phyloP scores from a whole-genome alignment of 2,797 vertebrate species.

The Hephaestus fuliginosus region DNA sequence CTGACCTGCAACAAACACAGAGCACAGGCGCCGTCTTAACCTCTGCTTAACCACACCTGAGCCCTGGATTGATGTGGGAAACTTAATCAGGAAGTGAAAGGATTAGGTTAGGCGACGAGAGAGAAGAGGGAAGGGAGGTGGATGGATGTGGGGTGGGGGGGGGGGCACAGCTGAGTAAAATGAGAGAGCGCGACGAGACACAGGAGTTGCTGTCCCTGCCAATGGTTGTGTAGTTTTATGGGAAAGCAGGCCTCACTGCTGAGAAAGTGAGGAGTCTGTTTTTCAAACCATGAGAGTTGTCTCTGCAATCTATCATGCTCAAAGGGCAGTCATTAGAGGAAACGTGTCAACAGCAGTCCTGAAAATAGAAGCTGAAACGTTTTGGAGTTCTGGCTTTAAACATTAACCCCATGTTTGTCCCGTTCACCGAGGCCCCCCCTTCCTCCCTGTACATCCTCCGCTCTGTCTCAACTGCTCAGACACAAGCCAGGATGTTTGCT shows the following conservation, averaged over 20 bases:
- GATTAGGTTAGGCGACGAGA: constrained; percentile 11
- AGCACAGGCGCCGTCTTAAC: constrained; percentile 4
- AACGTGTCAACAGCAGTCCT: constrained; percentile 58
- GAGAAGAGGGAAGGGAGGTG: neutral
- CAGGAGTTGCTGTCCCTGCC: constrained; percentile 45
- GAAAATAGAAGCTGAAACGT: constrained; percentile 57
- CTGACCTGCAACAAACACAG: constrained; percentile 81
- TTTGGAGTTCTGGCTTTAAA: constrained; percentile 51
- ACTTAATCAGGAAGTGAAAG: constrained; percentile 51
- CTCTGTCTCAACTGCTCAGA: neutral
- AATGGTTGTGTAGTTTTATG: constrained; percentile 35
- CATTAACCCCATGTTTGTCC: constrained; percentile 51
- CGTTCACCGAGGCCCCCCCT: constrained; percentile 1
- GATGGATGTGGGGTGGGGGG: neutral
- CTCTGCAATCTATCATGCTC: constrained; percentile 62
- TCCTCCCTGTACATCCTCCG: constrained; percentile 7
- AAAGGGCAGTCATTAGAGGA: constrained; percentile 42
- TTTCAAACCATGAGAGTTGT: constrained; percentile 50
- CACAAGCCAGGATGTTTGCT: constrained; percentile 19
- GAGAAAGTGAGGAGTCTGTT: constrained; percentile 44
- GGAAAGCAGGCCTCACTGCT: constrained; percentile 43
- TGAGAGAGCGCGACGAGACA: constrained; percentile 30
- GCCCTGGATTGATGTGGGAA: constrained; percentile 22
- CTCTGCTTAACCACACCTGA: constrained; percentile 14
- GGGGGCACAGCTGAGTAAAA: constrained; percentile 23